Percentiles rank a stretch among this genome's conserved stretches.
phyloP scores from a whole-genome alignment of 37 sponge, comb jelly and placozoan species.

The Chondrosia reniformis region DNA sequence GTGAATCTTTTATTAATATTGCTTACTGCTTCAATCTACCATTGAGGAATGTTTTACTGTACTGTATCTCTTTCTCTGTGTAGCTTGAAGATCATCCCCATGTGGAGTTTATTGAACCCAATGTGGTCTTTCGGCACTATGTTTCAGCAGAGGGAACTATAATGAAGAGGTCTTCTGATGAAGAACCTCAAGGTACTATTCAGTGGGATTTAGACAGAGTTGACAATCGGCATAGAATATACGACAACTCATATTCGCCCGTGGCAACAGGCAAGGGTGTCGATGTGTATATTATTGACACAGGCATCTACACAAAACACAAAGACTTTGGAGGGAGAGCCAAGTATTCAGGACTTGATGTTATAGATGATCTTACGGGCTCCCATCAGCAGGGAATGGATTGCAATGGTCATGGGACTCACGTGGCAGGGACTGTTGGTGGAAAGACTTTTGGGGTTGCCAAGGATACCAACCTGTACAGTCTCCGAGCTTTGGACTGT shows the following conservation, averaged over 20 bases:
- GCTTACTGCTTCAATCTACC: background rate
- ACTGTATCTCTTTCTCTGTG: background rate
- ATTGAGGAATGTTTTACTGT: background rate
- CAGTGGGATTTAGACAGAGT: slow-evolving; percentile 77
- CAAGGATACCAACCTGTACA: slow-evolving; percentile 52
- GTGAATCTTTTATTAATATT: background rate
- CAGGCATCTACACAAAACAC: slow-evolving; percentile 62
- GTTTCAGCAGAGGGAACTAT: background rate
- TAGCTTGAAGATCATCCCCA: slow-evolving; percentile 58
- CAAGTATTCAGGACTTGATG: slow-evolving; percentile 67
- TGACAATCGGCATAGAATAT: slow-evolving; percentile 42
- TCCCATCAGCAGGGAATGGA: slow-evolving; percentile 45
- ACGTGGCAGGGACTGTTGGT: slow-evolving; percentile 70
- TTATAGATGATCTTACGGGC: slow-evolving; percentile 54
- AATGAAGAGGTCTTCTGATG: background rate
- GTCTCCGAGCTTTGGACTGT: slow-evolving; percentile 57
- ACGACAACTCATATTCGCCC: slow-evolving; percentile 51
- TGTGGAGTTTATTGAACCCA: slow-evolving; percentile 49
- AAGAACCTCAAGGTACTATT: background rate
- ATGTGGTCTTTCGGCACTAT: slow-evolving; percentile 34
- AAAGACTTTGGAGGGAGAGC: slow-evolving; percentile 63
- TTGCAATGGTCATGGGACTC: slow-evolving; percentile 80
- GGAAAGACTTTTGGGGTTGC: slow-evolving; percentile 73
- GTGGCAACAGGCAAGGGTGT: slow-evolving; percentile 46
- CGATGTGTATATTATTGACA: slow-evolving; percentile 68